Evolutionary conservation across 2,113 vertebrate genomes (phyloP).

Genomic region (Monarcha castaneiventris): DNA sequence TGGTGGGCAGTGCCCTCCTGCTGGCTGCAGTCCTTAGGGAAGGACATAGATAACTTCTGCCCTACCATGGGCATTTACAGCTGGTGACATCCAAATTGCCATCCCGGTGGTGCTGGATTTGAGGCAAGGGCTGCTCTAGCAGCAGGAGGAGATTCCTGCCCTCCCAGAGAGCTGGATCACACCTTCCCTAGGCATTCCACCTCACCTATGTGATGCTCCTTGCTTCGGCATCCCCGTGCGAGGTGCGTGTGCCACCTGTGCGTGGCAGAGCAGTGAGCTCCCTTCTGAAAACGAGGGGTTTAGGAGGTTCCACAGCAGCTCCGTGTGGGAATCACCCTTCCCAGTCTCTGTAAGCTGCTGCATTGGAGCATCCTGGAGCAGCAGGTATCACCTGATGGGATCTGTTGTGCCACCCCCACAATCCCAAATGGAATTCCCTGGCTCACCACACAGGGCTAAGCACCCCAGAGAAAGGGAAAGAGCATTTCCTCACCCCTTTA

Average conservation of each 20-base stretch:
- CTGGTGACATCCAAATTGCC: not conserved
- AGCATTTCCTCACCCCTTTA: not conserved
- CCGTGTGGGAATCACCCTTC: not conserved
- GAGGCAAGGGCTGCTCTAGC: not conserved
- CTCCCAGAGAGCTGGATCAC: not conserved
- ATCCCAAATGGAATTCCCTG: not conserved
- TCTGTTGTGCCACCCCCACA: not conserved
- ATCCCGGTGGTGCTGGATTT: not conserved
- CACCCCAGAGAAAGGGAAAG: not conserved
- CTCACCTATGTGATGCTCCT: fast-evolving
- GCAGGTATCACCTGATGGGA: not conserved
- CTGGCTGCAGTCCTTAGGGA: not conserved
- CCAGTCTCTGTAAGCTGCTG: not conserved
- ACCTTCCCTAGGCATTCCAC: not conserved
- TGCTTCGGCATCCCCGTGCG: fast-evolving
- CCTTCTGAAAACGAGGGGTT: not conserved
- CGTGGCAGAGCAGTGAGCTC: not conserved
- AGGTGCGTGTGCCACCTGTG: fast-evolving
- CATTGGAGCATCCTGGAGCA: not conserved
- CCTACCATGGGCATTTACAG: not conserved
- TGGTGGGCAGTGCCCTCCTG: not conserved
- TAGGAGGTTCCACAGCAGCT: not conserved
- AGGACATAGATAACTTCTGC: not conserved
- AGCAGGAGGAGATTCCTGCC: not conserved
- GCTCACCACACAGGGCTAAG: not conserved